These are phyloP conservation scores for Athripsodes cinereus DNA, from an alignment of 2,888 invertebrate species.

Conservation along the genomic window DNA sequence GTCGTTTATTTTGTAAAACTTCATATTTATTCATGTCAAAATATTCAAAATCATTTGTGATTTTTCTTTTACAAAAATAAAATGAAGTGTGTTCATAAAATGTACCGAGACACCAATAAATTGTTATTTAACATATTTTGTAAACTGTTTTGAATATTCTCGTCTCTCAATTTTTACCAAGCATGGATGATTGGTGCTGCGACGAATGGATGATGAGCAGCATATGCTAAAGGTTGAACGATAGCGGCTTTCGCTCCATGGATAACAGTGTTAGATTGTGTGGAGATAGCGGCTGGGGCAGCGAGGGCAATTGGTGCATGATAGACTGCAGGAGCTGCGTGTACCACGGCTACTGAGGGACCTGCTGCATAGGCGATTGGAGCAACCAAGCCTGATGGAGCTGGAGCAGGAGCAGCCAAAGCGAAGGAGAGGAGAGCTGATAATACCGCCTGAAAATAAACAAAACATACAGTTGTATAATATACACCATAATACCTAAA, in stretches of 20 bases:
- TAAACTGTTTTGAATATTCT: no score
- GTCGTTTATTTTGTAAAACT: no score
- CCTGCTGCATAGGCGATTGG: conserved; percentile 23
- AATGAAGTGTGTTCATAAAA: no score
- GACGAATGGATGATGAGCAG: conserved; percentile 14
- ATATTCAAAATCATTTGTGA: no score
- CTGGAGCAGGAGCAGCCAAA: conserved; percentile 26
- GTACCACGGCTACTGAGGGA: conserved; percentile 23
- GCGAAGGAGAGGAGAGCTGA: conserved; percentile 43
- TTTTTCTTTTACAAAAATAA: no score
- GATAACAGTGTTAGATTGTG: conserved; percentile 27
- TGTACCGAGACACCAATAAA: no score
- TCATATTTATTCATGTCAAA: no score
- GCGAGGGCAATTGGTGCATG: conserved; percentile 20
- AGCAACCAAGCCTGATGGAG: conserved; percentile 18
- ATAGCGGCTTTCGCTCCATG: conserved; percentile 21
- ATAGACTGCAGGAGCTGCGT: conserved; percentile 18
- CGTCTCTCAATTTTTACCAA: no score
- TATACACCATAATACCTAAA: no score
- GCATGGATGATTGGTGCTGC: conserved; percentile 14
- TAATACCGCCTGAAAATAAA: conserved; percentile 42
- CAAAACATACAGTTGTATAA: no score
- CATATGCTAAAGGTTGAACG: conserved; percentile 8
- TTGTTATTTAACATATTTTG: no score
- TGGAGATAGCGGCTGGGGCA: conserved; percentile 26